Evolutionary conservation across 2,797 vertebrate species (phyloP).

Genomic region (Cichlasoma orientale): DNA sequence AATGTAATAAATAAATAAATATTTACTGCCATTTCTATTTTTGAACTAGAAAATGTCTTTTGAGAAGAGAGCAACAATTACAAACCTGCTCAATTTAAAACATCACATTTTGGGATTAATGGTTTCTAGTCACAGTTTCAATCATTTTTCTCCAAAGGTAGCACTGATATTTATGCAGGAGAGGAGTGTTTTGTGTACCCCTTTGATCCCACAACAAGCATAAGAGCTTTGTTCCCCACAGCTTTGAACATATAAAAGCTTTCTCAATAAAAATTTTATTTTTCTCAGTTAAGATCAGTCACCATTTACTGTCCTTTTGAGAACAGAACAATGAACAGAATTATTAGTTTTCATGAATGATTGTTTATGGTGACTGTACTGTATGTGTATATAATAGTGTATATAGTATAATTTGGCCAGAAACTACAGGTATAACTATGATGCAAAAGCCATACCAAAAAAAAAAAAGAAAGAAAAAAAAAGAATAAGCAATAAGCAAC

Average conservation of each 20-base stretch:
- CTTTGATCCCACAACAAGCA: not conserved
- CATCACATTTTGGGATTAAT: not conserved
- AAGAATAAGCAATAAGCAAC: too few species aligned
- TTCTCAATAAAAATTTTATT: constrained; percentile 23
- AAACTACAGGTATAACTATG: not conserved
- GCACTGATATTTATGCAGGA: constrained; percentile 25
- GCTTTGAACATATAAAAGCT: constrained; percentile 57
- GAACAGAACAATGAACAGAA: constrained; percentile 28
- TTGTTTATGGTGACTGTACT: not conserved
- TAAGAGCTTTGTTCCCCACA: not conserved
- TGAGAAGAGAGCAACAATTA: not conserved
- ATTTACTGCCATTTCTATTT: not conserved
- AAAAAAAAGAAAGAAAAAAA: too few species aligned
- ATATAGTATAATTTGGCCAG: not conserved
- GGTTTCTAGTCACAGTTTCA: not conserved
- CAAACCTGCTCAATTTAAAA: not conserved
- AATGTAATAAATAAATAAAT: not conserved
- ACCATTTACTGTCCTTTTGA: constrained; percentile 29
- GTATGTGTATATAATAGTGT: not conserved
- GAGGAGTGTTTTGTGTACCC: constrained; percentile 6
- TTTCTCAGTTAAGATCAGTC: constrained; percentile 27
- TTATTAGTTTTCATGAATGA: constrained; percentile 35
- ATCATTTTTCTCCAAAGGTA: not conserved
- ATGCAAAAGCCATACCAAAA: not conserved
- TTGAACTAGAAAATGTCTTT: not conserved